Percentiles rank a stretch among this genome's conserved stretches.
Conservation (phyloP, 2,888 invertebrate species). For the Blera fallax region DNA sequence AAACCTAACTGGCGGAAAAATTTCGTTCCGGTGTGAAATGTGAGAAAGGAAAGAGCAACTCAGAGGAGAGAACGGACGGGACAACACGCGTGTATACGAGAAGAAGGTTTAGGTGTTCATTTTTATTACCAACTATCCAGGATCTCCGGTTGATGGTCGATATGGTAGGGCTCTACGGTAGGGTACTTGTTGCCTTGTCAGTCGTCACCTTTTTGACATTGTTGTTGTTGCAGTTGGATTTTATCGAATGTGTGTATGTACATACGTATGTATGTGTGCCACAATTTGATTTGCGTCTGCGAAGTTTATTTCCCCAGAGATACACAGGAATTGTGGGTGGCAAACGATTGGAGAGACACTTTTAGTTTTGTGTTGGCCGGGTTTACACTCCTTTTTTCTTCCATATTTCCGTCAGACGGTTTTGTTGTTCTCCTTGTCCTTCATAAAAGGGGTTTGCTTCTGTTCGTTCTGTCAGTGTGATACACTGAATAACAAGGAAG, state of each 20-base stretch:
- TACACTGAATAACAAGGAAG: not conserved
- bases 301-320: conserved; percentile 47
- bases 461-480: not conserved
- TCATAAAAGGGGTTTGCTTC: not conserved
- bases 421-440: not conserved
- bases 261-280: not conserved
- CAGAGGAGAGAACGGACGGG: not conserved
- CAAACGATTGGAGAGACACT: conserved; percentile 38
- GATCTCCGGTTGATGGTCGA: conserved; percentile 64
- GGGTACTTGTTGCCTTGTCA: conserved; percentile 58
- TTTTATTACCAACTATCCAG: conserved; percentile 66
- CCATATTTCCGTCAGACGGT: conserved; percentile 1
- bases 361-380: conserved; percentile 33
- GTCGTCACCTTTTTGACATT: conserved; percentile 41
- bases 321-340: conserved; percentile 2
- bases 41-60: conserved; percentile 25
- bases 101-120: conserved; percentile 51
- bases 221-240: conserved; percentile 13
- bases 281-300: conserved; percentile 50
- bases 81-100: conserved; percentile 28
- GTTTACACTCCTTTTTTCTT: not conserved
- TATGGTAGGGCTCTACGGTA: conserved; percentile 8
- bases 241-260: not conserved
- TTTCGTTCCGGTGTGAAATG: conserved; percentile 61
- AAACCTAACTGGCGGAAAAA: conserved; percentile 65